Evolutionary conservation across 2,888 invertebrate species (phyloP), one percentile per base, ranked within the genome.

Genomic region (Asteroscopus sphinx): DNA sequence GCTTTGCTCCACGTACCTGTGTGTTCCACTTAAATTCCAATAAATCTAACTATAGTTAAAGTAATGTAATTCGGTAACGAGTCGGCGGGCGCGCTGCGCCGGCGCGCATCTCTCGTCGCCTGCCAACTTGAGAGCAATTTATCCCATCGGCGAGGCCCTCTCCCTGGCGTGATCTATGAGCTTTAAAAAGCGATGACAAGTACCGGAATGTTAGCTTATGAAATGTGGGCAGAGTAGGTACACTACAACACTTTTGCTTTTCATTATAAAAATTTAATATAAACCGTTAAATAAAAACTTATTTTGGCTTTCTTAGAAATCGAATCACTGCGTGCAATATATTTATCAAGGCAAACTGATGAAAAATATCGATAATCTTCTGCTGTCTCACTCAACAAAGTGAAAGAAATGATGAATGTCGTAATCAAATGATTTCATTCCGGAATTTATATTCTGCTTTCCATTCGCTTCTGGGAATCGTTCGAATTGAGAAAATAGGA

Each of bases 171-270:
- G 86, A 89, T 90, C 87, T 88, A 89, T 84, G 87, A 82, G 76
- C 83, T 83, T 74, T 77, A 77, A 74, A 80, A 83, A 81, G 89
- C 82, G 92, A 87, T 88, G 92, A 92, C 89, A 91, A 83, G 79
- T 52, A 66, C 40, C 56, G 56, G 68, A 71, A 73, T 58, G 76
- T 68, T 47, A 58, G 70, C 57, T 73, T 68, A 61, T 70, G 76
- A 62, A 73, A 61, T 75, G 56, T 46, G 54, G 60, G 63, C 61
- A 51, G 58, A 76, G 73, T n/a, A n/a, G n/a, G n/a, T 70, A 60
- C 54, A 51, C 37, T 30, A 32, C 40, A 53, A 53, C 45, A 47
- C 63, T 68, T 67, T 60, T 63, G 54, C 59, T 65, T 70, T 72
- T 59, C 47, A 59, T 59, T 59, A 54, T 55, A 53, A 47, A 46